These are phyloP conservation scores for Torymus texanus DNA, from an alignment of 2,888 invertebrate genomes.

Conservation along the genomic window DNA sequence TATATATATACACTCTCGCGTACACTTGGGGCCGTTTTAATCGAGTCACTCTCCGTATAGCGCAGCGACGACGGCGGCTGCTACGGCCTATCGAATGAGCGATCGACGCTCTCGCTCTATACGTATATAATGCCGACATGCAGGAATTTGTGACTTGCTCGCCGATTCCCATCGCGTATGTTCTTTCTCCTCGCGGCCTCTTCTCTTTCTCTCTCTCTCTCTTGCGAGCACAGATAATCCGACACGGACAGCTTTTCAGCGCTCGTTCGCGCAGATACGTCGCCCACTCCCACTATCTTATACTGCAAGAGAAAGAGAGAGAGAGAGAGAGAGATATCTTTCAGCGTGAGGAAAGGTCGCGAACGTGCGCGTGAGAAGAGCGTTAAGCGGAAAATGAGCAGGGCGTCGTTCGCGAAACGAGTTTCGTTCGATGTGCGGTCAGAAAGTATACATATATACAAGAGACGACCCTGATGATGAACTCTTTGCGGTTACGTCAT, in stretches of 20 bases:
- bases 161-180: constrained; percentile 21
- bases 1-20: background rate
- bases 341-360: background rate
- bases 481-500: constrained; percentile 40
- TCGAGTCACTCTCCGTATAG: constrained; percentile 1
- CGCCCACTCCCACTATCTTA: too few relatives aligned
- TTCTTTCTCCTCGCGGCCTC: background rate
- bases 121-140: constrained; percentile 6
- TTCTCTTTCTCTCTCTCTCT: background rate
- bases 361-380: background rate
- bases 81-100: constrained; percentile 11
- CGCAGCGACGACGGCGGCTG: too few relatives aligned
- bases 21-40: constrained; percentile 3
- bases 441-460: background rate
- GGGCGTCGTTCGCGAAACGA: constrained; percentile 50
- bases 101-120: constrained; percentile 7
- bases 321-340: too few relatives aligned
- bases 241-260: background rate
- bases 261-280: background rate
- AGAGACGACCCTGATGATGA: background rate
- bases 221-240: background rate
- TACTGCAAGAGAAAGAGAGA: too few relatives aligned
- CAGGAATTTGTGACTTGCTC: constrained; percentile 30
- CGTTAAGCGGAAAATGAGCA: constrained; percentile 18
- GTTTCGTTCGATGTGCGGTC: constrained; percentile 57